Evolutionary conservation across 2,797 vertebrate species (phyloP), one percentile per base, ranked within the genome.

Genomic region (Tarsius wallacei): DNA sequence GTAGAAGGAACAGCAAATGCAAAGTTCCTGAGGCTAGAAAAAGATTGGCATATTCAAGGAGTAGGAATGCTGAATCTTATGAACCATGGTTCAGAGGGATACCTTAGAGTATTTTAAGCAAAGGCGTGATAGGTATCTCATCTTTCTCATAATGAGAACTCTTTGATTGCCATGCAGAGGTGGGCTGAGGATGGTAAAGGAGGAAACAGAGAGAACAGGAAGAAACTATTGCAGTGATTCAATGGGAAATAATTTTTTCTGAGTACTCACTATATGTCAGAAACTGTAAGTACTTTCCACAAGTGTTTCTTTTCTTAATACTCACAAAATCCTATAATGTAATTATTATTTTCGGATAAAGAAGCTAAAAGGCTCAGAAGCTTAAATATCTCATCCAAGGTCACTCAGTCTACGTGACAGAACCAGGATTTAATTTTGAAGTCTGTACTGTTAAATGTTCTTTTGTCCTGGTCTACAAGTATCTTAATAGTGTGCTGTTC

Each of bases 371-470:
- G 36, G 21, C 66, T 68, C 33, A 84, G 73, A 86, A 71, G 57
- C 68, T 71, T 82, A 82, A 82, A 61, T 68, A 22, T 66, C 74
- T 82, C 42, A 73, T 28, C 42, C 10, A 47, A 86, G 84, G 36
- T 33, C 42, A 80, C 51, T 93, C 33, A 78, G 66, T 31, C 51
- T 70, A 63, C 59, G 15, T 53, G 26, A 13, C 57, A 93, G 42
- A 61, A 70, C 5, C 22, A 57, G 84, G 47, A 22, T 70, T 93
- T 91, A n/a, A 70, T 63, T 86, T 91, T 22, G 70, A 96, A 64
- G 28, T 82, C 36, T 93, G 49, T n/a, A 8, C 26, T 26, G 11
- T 78, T 85, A 66, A 82, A n/a, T 49, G 5, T 10, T 93, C 10
- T 57, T 55, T 66, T 63, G 19, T 15, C n/a, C 13, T n/a, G 31